A percentile compares a stretch with the other conserved stretches of the same genome.
Conservation (phyloP, 2,888 invertebrate species). For the Ditylenchus weischeri region DNA sequence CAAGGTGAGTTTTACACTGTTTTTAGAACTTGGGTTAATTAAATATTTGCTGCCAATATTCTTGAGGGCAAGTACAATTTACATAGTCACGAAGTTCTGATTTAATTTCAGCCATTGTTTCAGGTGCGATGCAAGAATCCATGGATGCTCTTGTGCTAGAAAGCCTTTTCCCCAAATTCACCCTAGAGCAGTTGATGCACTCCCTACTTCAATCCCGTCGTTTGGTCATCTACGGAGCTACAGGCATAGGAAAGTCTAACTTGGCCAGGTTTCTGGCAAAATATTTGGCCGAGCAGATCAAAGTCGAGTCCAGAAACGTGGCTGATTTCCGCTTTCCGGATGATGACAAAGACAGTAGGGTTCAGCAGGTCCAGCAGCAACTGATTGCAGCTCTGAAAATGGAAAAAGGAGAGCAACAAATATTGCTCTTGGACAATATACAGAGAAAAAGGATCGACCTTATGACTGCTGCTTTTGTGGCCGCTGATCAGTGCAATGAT, state of each 20-base stretch:
- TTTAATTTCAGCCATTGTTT: slow-evolving; percentile 5
- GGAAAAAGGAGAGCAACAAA: slow-evolving; percentile 26
- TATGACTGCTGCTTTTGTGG: slow-evolving; percentile 44
- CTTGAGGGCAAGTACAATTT: too few relatives aligned
- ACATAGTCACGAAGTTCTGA: too few relatives aligned
- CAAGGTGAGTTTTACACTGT: slow-evolving; percentile 10
- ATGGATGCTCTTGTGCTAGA: slow-evolving; percentile 74
- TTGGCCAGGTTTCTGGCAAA: slow-evolving; percentile 89
- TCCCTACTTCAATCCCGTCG: slow-evolving; percentile 85
- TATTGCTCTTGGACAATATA: slow-evolving; percentile 53
- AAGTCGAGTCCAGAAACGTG: slow-evolving; percentile 30
- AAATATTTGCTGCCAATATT: too few relatives aligned
- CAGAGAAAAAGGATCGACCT: slow-evolving; percentile 46
- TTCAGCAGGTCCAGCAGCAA: slow-evolving; percentile 32
- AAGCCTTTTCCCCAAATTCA: slow-evolving; percentile 48
- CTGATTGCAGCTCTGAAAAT: slow-evolving; percentile 14
- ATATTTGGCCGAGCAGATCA: slow-evolving; percentile 69
- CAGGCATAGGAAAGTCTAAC: slow-evolving; percentile 90
- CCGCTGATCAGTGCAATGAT: slow-evolving; percentile 20
- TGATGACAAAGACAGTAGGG: slow-evolving; percentile 38
- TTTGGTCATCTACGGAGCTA: slow-evolving; percentile 90
- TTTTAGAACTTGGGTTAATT: too few relatives aligned
- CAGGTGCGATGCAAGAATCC: slow-evolving; percentile 74
- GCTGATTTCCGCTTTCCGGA: slow-evolving; percentile 49
- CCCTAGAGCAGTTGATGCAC: slow-evolving; percentile 83